A percentile compares a stretch with the other conserved stretches of the same genome.
Conservation (phyloP, 2,797 vertebrate genomes). For the Amniataba percoides region DNA sequence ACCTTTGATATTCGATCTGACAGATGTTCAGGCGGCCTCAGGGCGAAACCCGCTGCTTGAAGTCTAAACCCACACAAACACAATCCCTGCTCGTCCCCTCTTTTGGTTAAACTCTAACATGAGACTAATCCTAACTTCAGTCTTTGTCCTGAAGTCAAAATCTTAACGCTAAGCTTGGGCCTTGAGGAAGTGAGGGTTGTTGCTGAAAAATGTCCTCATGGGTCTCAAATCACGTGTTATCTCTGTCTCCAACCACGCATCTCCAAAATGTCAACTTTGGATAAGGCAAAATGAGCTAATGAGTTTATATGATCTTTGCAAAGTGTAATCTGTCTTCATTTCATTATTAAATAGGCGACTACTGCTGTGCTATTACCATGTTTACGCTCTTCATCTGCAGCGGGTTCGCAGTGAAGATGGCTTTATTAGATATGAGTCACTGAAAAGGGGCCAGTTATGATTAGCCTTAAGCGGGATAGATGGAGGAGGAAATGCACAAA, state of each 20-base stretch:
- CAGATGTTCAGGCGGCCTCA: slow-evolving; percentile 64
- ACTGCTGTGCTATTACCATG: neutral
- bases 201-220: neutral
- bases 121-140: slow-evolving; percentile 56
- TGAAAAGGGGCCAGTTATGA: no score
- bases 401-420: neutral
- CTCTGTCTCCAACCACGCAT: neutral
- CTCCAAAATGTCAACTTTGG: neutral
- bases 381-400: neutral
- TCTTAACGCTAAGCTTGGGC: neutral
- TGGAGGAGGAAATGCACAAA: no score
- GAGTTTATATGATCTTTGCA: neutral
- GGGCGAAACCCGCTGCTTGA: slow-evolving; percentile 52
- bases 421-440: neutral
- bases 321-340: slow-evolving; percentile 1
- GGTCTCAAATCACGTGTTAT: neutral
- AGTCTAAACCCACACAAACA: slow-evolving; percentile 33
- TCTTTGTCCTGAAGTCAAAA: slow-evolving; percentile 32
- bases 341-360: neutral
- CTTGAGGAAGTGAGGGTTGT: neutral
- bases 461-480: no score
- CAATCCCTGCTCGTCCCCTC: slow-evolving; percentile 40
- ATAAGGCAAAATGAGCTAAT: neutral
- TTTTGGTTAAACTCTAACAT: slow-evolving; percentile 51
- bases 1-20: slow-evolving; percentile 78